A percentile compares a stretch with the other conserved stretches of the same genome.
phyloP scores from a whole-genome alignment of 2,113 vertebrate genomes.

The Porphyrio hochstetteri region DNA sequence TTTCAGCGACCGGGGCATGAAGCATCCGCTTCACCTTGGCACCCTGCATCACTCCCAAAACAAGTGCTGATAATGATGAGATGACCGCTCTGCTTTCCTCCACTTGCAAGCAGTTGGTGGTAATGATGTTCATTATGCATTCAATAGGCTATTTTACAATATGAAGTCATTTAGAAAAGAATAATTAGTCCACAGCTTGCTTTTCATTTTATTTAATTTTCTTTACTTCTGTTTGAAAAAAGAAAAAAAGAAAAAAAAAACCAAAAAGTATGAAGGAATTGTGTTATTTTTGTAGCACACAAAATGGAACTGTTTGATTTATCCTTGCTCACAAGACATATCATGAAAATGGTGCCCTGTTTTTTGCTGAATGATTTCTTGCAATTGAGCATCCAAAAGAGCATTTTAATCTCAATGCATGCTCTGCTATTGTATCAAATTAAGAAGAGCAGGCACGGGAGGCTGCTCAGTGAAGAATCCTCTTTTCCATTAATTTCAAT shows the following conservation, averaged over 20 bases:
- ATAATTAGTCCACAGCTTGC: conserved; percentile 74
- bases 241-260: not conserved
- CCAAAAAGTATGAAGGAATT: not conserved
- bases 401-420: conserved; percentile 77
- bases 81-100: conserved; percentile 26
- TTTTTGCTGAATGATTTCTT: conserved; percentile 72
- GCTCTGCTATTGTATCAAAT: conserved; percentile 77
- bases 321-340: conserved; percentile 30
- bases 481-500: conserved; percentile 68
- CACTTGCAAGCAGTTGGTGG: conserved; percentile 28
- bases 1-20: not conserved
- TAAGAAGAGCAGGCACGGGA: conserved; percentile 67
- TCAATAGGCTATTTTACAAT: conserved; percentile 57
- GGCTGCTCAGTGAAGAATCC: conserved; percentile 69
- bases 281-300: conserved; percentile 54
- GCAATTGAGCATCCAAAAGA: conserved; percentile 70
- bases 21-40: conserved; percentile 27
- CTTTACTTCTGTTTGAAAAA: conserved; percentile 50
- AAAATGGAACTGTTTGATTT: conserved; percentile 61
- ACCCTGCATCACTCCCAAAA: not conserved
- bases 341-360: conserved; percentile 42
- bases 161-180: conserved; percentile 70
- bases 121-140: conserved; percentile 62
- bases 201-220: conserved; percentile 76
- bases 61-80: conserved; percentile 32